These are phyloP conservation scores for Ammodytes marinus DNA, from an alignment of 2,113 vertebrate species.

Conservation along the genomic window DNA sequence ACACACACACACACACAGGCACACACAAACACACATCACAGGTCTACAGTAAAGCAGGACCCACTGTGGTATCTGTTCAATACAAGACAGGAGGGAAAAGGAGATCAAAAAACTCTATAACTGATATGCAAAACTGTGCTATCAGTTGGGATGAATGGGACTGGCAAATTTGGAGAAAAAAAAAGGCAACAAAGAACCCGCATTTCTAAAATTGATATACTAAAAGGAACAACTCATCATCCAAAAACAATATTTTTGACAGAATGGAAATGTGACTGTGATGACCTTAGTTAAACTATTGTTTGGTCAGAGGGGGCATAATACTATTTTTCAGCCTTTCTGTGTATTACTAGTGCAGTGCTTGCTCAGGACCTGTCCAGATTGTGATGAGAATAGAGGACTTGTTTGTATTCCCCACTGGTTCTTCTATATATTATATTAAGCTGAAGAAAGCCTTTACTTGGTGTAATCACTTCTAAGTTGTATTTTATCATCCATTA, in stretches of 20 bases:
- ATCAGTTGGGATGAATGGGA: not conserved
- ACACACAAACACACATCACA: constrained; percentile 64
- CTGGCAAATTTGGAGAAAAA: constrained; percentile 3
- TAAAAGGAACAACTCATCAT: constrained; percentile 36
- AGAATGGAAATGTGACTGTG: constrained; percentile 40
- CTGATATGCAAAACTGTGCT: constrained; percentile 14
- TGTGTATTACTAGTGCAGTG: too few species aligned
- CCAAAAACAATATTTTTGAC: constrained; percentile 1
- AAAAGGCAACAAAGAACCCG: not conserved
- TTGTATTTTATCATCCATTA: constrained; percentile 11
- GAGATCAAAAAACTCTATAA: not conserved
- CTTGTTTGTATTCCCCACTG: not conserved
- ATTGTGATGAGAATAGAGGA: too few species aligned
- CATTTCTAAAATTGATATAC: constrained; percentile 9
- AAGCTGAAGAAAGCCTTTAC: not conserved
- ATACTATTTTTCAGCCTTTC: not conserved
- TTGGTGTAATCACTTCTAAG: not conserved
- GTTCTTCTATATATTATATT: not conserved
- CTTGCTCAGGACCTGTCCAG: too few species aligned
- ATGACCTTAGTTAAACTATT: constrained; percentile 13
- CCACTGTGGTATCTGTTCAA: constrained; percentile 49
- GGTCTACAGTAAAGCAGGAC: constrained; percentile 52
- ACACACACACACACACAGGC: constrained; percentile 31
- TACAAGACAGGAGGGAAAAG: constrained; percentile 1
- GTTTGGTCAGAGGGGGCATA: constrained; percentile 6